These are phyloP conservation scores for Echinarachnius parma DNA, from an alignment of 53 echinoderm and acorn worm genomes.

Conservation along the genomic window DNA sequence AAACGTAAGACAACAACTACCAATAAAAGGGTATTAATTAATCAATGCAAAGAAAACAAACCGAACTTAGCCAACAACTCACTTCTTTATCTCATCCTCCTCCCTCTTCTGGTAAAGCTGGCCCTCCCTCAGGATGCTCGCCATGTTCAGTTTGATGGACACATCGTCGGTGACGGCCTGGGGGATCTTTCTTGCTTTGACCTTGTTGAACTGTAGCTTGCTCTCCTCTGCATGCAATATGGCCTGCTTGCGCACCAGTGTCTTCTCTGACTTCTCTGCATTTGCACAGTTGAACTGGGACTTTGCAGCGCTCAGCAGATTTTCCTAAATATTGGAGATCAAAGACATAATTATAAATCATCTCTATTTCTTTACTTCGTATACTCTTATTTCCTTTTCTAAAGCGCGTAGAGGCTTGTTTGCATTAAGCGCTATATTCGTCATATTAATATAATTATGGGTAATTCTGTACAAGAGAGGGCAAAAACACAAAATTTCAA, in stretches of 20 bases:
- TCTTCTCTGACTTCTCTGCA: conserved; percentile 85
- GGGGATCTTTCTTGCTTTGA: conserved; percentile 70
- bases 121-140: conserved; percentile 92
- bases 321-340: conserved; percentile 52
- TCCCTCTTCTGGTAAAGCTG: conserved; percentile 92
- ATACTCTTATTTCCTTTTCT: too few relatives aligned
- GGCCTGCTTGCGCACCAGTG: conserved; percentile 50
- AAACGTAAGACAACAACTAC: too few relatives aligned
- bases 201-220: conserved; percentile 94
- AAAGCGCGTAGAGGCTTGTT: too few relatives aligned
- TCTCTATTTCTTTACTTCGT: too few relatives aligned
- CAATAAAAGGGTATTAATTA: too few relatives aligned
- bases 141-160: conserved; percentile 93
- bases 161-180: conserved; percentile 55
- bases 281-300: conserved; percentile 88
- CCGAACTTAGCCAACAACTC: too few relatives aligned
- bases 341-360: not conserved
- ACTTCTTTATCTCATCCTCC: conserved; percentile 90
- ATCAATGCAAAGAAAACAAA: too few relatives aligned
- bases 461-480: too few relatives aligned
- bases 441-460: too few relatives aligned
- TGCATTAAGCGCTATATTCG: too few relatives aligned
- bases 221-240: conserved; percentile 67
- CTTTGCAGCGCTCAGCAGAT: conserved; percentile 78
- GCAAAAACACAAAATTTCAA: too few relatives aligned